phyloP scores from a whole-genome alignment of 1,140 invertebrate species.

The Hyphantria cunea region DNA sequence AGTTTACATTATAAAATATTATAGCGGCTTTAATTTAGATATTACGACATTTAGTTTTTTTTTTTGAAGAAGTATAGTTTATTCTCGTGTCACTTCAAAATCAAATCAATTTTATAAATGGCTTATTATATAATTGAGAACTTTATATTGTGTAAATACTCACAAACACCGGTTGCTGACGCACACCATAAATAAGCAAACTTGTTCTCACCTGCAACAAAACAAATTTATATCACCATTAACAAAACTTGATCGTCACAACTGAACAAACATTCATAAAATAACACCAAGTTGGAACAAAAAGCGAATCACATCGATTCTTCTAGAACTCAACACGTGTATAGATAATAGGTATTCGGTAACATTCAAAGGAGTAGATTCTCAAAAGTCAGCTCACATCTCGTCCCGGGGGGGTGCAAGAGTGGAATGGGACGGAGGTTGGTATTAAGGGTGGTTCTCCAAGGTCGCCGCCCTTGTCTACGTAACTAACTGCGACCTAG shows the following conservation, averaged over 20 bases:
- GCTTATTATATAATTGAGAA: no score
- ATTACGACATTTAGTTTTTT: no score
- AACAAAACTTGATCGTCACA: slow-evolving; percentile 4
- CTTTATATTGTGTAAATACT: background rate
- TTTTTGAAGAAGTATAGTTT: no score
- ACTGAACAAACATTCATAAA: slow-evolving; percentile 11
- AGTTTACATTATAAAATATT: no score
- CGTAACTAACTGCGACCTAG: slow-evolving; percentile 60
- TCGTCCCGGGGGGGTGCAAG: slow-evolving; percentile 32
- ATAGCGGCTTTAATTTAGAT: no score
- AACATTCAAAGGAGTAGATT: slow-evolving; percentile 49
- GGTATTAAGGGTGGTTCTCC: slow-evolving; percentile 31
- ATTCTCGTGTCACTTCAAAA: no score
- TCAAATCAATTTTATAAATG: no score
- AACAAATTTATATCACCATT: slow-evolving; percentile 6
- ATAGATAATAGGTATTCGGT: slow-evolving; percentile 26
- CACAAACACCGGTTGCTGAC: background rate
- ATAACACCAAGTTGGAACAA: slow-evolving; percentile 3
- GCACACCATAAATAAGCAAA: slow-evolving; percentile 6
- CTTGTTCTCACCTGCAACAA: slow-evolving; percentile 44
- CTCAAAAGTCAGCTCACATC: slow-evolving; percentile 62
- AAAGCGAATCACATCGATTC: slow-evolving; percentile 25
- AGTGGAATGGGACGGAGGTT: slow-evolving; percentile 10
- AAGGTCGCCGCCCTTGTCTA: slow-evolving; percentile 63
- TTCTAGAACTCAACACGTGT: slow-evolving; percentile 19